Evolutionary conservation across 2,797 vertebrate genomes (phyloP).

Genomic region (Helarctos malayanus): DNA sequence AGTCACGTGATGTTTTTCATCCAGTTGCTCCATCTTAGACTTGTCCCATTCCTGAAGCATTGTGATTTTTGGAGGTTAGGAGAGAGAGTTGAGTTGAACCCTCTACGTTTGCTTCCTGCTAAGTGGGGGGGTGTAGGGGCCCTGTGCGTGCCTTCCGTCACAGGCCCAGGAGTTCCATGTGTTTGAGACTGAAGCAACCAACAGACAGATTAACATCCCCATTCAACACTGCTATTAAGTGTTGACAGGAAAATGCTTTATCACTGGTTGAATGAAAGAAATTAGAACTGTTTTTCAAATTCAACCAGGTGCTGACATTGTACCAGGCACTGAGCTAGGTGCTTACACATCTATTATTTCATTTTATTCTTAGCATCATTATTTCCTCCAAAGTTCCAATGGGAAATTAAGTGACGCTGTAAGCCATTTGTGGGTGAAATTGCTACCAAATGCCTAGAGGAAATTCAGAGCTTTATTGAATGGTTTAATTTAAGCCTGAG

Average conservation of each 20-base stretch:
- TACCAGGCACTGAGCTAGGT: neutral
- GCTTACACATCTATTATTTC: neutral
- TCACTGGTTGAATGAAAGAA: slow-evolving; percentile 10
- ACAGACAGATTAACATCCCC: neutral
- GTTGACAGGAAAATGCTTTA: neutral
- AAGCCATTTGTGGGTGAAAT: neutral
- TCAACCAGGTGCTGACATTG: neutral
- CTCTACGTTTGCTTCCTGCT: neutral
- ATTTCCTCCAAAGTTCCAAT: neutral
- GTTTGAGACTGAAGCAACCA: neutral
- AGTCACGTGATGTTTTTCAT: neutral
- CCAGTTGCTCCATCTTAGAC: neutral
- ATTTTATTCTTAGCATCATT: neutral
- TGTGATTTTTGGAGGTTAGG: neutral
- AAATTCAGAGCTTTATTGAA: slow-evolving; percentile 3
- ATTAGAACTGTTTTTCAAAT: slow-evolving; percentile 20
- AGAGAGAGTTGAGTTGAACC: neutral
- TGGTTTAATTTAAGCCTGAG: neutral
- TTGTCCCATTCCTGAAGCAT: neutral
- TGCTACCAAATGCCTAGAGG: slow-evolving; percentile 8
- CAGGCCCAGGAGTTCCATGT: neutral
- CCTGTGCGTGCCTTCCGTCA: neutral
- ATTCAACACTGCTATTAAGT: neutral
- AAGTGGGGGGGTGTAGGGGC: neutral
- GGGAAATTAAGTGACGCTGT: slow-evolving; percentile 1